phyloP scores from a whole-genome alignment of 2,797 vertebrate species.

The Epinephelus malabaricus region DNA sequence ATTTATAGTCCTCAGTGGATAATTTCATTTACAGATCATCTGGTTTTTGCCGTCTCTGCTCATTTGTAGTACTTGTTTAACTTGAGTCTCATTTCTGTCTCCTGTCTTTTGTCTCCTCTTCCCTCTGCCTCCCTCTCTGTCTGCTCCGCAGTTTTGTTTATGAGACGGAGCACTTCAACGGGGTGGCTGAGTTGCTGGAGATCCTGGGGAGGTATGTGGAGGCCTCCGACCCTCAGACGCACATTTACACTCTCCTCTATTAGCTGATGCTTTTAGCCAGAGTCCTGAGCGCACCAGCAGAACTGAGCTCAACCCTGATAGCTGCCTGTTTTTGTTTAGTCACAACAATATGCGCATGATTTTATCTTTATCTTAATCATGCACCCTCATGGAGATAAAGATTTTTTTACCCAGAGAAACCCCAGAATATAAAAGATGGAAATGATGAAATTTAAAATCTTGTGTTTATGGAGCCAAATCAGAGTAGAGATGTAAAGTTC shows the following conservation, averaged over 20 bases:
- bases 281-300: constrained; percentile 14
- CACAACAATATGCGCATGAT: not conserved
- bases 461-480: not conserved
- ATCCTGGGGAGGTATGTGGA: constrained; percentile 97
- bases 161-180: constrained; percentile 99
- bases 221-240: constrained; percentile 17
- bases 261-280: constrained; percentile 4
- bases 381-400: not conserved
- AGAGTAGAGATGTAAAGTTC: not conserved
- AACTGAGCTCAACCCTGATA: not conserved
- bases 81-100: not conserved
- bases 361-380: not conserved
- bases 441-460: not conserved
- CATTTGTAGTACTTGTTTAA: not conserved
- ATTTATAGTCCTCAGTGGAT: not conserved
- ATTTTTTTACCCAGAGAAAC: not conserved
- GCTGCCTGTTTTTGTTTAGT: not conserved
- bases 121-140: constrained; percentile 6
- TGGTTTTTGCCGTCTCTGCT: not conserved
- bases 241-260: constrained; percentile 12
- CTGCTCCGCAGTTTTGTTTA: constrained; percentile 92
- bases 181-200: constrained; percentile 99
- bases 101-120: not conserved
- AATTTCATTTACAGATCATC: not conserved
- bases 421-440: not conserved